Percentiles rank a stretch among this genome's conserved stretches.
Evolutionary conservation across 2,888 invertebrate genomes (phyloP).

Genomic region (Lithophane leautieri): DNA sequence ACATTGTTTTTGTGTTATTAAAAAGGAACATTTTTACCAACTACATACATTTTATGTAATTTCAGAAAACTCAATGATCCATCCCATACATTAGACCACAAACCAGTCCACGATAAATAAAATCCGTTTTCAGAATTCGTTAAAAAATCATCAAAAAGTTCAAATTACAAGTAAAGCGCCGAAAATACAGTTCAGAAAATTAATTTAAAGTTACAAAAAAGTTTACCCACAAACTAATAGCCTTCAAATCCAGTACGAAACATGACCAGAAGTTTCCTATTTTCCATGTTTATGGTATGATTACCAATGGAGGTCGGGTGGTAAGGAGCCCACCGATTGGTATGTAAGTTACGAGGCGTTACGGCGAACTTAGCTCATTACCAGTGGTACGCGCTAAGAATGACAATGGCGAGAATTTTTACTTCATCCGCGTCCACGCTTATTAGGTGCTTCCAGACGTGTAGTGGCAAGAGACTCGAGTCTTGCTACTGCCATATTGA

Average conservation of each 20-base stretch:
- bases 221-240: slow-evolving; percentile 53
- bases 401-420: slow-evolving; percentile 88
- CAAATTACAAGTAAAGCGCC: slow-evolving; percentile 5
- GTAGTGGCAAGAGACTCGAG: slow-evolving; percentile 77
- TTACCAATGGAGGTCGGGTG: slow-evolving; percentile 80
- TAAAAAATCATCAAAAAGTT: slow-evolving; percentile 11
- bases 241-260: slow-evolving; percentile 70
- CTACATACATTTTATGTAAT: not conserved
- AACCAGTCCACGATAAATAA: not conserved
- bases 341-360: slow-evolving; percentile 89
- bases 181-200: slow-evolving; percentile 43
- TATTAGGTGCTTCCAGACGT: slow-evolving; percentile 83
- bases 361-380: slow-evolving; percentile 90
- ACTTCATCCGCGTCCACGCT: slow-evolving; percentile 82
- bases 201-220: slow-evolving; percentile 67
- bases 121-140: not conserved
- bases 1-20: not conserved
- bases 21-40: not conserved
- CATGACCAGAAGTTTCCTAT: slow-evolving; percentile 81
- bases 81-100: not conserved
- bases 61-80: not conserved
- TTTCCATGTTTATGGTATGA: slow-evolving; percentile 83
- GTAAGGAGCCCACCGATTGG: slow-evolving; percentile 82
- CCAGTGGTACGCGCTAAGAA: slow-evolving; percentile 84
- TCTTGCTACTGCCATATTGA: slow-evolving; percentile 78